A percentile compares a stretch with the other conserved stretches of the same genome.
These are phyloP conservation scores for Eumerus sabulonum DNA, from an alignment of 2,888 invertebrate genomes.

Conservation along the genomic window DNA sequence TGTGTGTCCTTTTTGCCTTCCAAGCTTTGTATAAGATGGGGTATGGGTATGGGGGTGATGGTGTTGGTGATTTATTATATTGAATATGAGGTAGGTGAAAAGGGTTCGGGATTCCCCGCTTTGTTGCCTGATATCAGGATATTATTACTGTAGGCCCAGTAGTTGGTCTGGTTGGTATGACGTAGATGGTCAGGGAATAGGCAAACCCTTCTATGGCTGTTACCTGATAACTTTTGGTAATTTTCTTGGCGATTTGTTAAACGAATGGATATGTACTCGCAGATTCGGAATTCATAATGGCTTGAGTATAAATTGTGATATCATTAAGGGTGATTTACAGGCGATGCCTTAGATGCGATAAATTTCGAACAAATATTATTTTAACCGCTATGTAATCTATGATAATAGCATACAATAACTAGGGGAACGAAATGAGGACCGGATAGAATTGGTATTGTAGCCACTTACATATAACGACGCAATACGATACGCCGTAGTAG, in stretches of 20 bases:
- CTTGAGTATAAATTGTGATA: constrained; percentile 60
- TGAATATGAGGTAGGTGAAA: constrained; percentile 32
- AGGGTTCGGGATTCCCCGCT: constrained; percentile 34
- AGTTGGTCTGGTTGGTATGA: background rate
- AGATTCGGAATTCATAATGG: constrained; percentile 59
- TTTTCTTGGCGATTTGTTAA: constrained; percentile 60
- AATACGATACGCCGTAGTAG: no score
- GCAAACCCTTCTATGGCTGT: constrained; percentile 43
- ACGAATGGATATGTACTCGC: constrained; percentile 52
- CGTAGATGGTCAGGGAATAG: background rate
- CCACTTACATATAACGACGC: no score
- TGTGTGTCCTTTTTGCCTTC: background rate
- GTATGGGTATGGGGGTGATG: background rate
- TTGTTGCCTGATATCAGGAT: constrained; percentile 57
- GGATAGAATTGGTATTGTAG: no score
- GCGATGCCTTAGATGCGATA: constrained; percentile 50
- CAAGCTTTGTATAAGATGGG: background rate
- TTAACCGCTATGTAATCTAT: constrained; percentile 56
- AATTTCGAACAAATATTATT: constrained; percentile 58
- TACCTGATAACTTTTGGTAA: constrained; percentile 54
- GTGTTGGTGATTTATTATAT: constrained; percentile 46
- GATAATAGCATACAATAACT: constrained; percentile 31
- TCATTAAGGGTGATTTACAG: constrained; percentile 64
- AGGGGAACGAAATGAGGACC: constrained; percentile 5
- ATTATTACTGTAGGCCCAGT: constrained; percentile 21